Base-by-base conservation (phyloP, 1,140 invertebrate genomes). In the Drosophila tsacasi region DNA sequence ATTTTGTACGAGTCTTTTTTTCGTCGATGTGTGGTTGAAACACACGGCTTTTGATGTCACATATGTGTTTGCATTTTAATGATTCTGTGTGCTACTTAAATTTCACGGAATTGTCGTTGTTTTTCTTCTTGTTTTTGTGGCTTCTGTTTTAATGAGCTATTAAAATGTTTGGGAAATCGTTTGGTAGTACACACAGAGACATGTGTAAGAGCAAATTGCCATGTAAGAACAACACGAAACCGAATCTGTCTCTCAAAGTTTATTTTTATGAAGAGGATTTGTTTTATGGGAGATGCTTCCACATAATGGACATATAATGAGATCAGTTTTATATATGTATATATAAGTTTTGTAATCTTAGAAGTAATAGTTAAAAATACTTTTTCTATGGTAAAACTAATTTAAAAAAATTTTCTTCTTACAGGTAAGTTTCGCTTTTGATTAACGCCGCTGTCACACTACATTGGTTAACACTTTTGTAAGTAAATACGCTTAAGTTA, bases 101-200 rank as follows among this genome's bases (percentile, higher is more conserved):
- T 80, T 74, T 61, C 69, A 77, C 61, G 69, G 68, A 75, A 87
- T 59, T 72, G 17, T 47, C 54, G 37, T 40, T 64, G 30, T 54
- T 27, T 40, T 9, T 13, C 5, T 35, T 65, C n/a, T 19, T 49
- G 46, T 49, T 50, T 30, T 49, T 49, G 25, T 64, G n/a, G 30
- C 47, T 37, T 21, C 67, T 37, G 47, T 69, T 77, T 78, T 81
- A 81, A 81, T 90, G 81, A 81, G 81, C 81, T 79, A 90, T 89
- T 84, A 84, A 87, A 81, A 73, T 71, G 65, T 61, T 79, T 63
- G 54, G 44, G 60, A 60, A 40, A 58, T 71, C 58, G 59, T 64
- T 37, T 50, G 19, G 12, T 9, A 54, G n/a, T 55, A 55, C 21
- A 55, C 52, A 55, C 32, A 13, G 50, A 55, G 32, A 79, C 74